Evolutionary conservation across 1,140 invertebrate genomes (phyloP), one percentile per base, ranked within the genome.

Genomic region (Dendrolimus kikuchii): DNA sequence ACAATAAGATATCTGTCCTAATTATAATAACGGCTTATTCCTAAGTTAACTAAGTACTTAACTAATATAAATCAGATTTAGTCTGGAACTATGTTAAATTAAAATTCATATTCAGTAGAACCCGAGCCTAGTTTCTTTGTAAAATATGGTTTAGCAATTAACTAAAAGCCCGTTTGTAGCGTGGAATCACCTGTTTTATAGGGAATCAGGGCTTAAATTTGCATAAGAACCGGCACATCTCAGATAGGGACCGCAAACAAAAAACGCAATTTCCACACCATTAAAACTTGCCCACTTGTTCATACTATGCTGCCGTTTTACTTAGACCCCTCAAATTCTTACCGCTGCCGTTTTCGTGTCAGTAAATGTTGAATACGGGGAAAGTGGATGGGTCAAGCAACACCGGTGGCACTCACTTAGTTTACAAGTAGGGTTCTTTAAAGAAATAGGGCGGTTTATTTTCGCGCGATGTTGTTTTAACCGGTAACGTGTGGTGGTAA

Each of bases 241-340:
- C 49, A 55, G 56, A 59, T 60, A 53, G 51, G 59, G 46, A 42
- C 57, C 54, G 46, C 53, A 51, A 63, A 71, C 62, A 60, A 59
- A 64, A 23, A 72, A 74, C 61, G 62, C 61, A 68, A 75, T 75
- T 74, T 72, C 69, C 59, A 68, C 67, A 66, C 63, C 68, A 72
- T 75, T 74, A 75, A 68, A 75, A 75, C 56, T 75, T 74, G 59
- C 56, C 57, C 60, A 59, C 58, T 61, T 64, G 51, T 60, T 57
- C 40, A 53, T 57, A 59, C 61, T 62, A 55, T 46, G 5, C 40
- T 5, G 41, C 62, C 62, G 61, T 49, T 41, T 43, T 46, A 40
- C 0, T 6, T 23, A 50, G 57, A 59, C 23, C 50, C 44, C 49
- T 38, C 45, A 23, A 23, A 23, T 23, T 23, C 23, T 23, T 23